Percentiles rank a stretch among this genome's conserved stretches.
Evolutionary conservation across 2,797 vertebrate genomes (phyloP).

Genomic region (Myotis myotis): DNA sequence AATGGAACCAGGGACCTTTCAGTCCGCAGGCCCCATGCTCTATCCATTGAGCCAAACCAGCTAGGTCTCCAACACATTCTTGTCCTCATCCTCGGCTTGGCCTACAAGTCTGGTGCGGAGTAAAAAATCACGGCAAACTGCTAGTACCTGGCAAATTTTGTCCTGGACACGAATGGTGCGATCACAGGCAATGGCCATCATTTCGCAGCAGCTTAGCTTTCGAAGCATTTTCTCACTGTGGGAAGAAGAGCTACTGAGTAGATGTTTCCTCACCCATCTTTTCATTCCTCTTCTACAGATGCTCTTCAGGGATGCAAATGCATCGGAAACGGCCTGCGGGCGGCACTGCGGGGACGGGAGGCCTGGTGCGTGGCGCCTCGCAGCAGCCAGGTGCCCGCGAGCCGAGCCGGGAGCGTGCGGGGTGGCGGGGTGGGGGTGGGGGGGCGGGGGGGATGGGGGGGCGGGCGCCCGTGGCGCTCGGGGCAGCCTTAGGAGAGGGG

Average conservation of each 20-base stretch:
- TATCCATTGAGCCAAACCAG: too few relatives aligned
- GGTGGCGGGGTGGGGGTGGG: too few relatives aligned
- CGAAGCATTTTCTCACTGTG: conserved; percentile 97
- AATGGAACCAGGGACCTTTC: too few relatives aligned
- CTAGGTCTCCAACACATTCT: conserved; percentile 89
- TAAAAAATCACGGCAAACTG: conserved; percentile 96
- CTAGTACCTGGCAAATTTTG: conserved; percentile 97
- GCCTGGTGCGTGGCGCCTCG: too few relatives aligned
- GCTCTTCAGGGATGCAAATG: conserved; percentile 81
- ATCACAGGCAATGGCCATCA: conserved; percentile 94
- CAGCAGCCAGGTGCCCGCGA: too few relatives aligned
- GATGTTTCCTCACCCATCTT: conserved; percentile 91
- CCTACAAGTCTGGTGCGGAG: conserved; percentile 93
- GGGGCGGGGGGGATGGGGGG: too few relatives aligned
- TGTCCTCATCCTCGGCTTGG: conserved; percentile 92
- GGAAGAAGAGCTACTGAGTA: conserved; percentile 91
- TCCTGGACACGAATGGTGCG: conserved; percentile 98
- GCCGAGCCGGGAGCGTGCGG: too few relatives aligned
- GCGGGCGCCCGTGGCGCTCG: too few relatives aligned
- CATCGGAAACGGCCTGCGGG: conserved; percentile 75
- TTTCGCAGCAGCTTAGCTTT: conserved; percentile 93
- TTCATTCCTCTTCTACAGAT: conserved; percentile 76
- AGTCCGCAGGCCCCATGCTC: fast-evolving
- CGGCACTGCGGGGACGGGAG: too few relatives aligned
- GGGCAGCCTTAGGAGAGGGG: too few relatives aligned